These are phyloP conservation scores for Pardosa pseudoannulata DNA, from an alignment of 2,888 invertebrate species.

Conservation along the genomic window DNA sequence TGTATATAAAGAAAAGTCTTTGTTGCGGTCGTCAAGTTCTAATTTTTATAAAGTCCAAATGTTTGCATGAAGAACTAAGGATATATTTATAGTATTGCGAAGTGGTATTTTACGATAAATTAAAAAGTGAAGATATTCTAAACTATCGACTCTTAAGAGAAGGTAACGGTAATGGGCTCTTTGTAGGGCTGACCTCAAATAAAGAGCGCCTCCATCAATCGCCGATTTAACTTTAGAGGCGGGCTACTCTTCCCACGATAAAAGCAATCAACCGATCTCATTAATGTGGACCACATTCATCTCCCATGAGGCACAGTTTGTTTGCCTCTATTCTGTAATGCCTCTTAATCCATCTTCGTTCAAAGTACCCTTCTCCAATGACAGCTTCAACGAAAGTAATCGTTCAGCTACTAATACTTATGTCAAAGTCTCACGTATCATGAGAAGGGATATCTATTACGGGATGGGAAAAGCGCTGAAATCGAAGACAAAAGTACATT, in stretches of 20 bases:
- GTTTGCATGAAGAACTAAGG: too few relatives aligned
- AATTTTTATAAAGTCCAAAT: too few relatives aligned
- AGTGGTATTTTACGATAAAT: too few relatives aligned
- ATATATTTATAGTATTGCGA: too few relatives aligned
- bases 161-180: too few relatives aligned
- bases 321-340: not conserved
- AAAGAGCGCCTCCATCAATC: too few relatives aligned
- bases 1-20: too few relatives aligned
- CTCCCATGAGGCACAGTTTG: not conserved
- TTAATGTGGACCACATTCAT: constrained; percentile 4
- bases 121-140: too few relatives aligned
- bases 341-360: constrained; percentile 14
- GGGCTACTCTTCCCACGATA: not conserved
- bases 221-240: not conserved
- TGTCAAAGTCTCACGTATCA: constrained; percentile 11
- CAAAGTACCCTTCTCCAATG: not conserved
- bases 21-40: too few relatives aligned
- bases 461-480: not conserved
- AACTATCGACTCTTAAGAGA: too few relatives aligned
- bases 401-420: not conserved
- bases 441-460: not conserved
- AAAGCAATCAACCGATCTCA: constrained; percentile 6
- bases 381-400: constrained; percentile 5
- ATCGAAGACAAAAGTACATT: not conserved
- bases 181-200: too few relatives aligned